A percentile compares a stretch with the other conserved stretches of the same genome.
phyloP scores from a whole-genome alignment of 2,888 invertebrate genomes.

The Brachyptera putata region DNA sequence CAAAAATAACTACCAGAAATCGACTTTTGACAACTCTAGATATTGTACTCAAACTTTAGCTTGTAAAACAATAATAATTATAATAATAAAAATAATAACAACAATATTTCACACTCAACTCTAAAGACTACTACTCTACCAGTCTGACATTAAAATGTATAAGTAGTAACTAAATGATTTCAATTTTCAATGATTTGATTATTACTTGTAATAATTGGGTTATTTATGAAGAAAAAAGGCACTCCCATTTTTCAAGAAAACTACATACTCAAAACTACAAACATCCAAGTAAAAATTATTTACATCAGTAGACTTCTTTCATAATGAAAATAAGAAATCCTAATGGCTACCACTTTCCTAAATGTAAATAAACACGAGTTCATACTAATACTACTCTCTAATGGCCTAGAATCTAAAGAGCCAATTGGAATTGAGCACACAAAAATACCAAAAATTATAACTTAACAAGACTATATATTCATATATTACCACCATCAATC shows the following conservation, averaged over 20 bases:
- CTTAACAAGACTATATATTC: conserved; percentile 6
- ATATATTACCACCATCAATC: neutral
- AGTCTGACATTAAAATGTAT: conserved; percentile 9
- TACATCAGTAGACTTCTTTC: conserved; percentile 4
- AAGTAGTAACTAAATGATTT: neutral
- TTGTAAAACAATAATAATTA: conserved; percentile 8
- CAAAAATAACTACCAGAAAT: too few species aligned
- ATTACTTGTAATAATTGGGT: too few species aligned
- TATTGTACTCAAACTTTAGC: neutral
- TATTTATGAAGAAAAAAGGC: conserved; percentile 29
- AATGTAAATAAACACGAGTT: too few species aligned
- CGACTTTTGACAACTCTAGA: too few species aligned
- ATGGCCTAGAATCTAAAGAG: neutral
- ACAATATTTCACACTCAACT: conserved; percentile 7
- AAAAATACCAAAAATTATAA: too few species aligned
- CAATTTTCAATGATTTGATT: neutral
- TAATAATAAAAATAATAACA: conserved; percentile 11
- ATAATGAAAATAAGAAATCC: conserved; percentile 6
- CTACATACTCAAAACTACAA: neutral
- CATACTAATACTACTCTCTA: too few species aligned
- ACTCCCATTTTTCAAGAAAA: conserved; percentile 24
- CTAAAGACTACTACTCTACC: neutral
- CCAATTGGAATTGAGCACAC: conserved; percentile 13
- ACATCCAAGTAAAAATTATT: neutral
- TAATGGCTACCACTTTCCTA: neutral